Conservation (phyloP, 2,113 vertebrate species). For the human (Homo sapiens) region DNA sequence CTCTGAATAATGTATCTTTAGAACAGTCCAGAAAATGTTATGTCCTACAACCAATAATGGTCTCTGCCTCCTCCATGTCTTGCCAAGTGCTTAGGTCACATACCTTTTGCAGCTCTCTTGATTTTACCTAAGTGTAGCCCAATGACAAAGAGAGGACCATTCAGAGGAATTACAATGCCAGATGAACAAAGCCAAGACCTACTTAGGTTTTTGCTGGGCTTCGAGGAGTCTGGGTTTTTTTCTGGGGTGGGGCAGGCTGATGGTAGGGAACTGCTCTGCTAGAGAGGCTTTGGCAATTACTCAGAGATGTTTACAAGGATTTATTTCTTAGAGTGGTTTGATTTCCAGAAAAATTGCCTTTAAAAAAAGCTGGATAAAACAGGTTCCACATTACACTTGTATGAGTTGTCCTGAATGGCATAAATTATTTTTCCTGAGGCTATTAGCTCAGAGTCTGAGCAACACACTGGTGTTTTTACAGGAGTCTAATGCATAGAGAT, state of each 20-base stretch:
- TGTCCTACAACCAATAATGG: background rate
- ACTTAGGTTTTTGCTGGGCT: background rate
- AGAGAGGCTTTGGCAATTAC: background rate
- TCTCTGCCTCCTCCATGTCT: background rate
- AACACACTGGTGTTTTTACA: background rate
- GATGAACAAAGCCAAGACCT: background rate
- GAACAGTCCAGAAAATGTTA: background rate
- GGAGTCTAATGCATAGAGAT: too few species aligned
- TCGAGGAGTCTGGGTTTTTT: background rate
- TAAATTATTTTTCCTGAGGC: conserved; percentile 29
- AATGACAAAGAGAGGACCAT: background rate
- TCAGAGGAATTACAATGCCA: background rate
- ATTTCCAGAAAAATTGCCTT: conserved; percentile 36
- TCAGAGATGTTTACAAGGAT: background rate
- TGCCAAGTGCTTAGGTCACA: background rate
- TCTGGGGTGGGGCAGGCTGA: background rate
- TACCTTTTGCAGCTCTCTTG: background rate
- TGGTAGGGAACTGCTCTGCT: background rate
- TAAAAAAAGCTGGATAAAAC: background rate
- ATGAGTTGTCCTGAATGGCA: conserved; percentile 3
- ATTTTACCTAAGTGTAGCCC: background rate
- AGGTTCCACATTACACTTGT: background rate
- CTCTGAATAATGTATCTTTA: background rate
- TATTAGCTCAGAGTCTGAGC: background rate
- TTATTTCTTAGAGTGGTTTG: conserved; percentile 23